These are phyloP conservation scores for Procapra przewalskii DNA, from an alignment of 2,113 vertebrate species.

Conservation along the genomic window DNA sequence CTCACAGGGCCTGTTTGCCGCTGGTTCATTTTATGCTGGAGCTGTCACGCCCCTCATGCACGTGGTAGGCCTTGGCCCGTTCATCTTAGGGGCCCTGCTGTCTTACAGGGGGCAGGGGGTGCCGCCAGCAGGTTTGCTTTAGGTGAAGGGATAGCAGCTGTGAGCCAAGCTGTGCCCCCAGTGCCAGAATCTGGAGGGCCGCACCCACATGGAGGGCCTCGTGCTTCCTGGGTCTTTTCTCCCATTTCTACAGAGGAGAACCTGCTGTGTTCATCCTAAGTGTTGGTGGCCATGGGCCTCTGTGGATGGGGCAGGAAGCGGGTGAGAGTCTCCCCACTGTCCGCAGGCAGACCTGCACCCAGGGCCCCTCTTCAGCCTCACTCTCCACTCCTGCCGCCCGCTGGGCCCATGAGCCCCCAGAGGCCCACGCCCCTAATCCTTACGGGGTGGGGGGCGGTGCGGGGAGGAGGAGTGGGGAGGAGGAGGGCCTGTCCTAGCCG, in stretches of 20 bases:
- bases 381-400: rapidly evolving
- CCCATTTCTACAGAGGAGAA: neutral
- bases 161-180: neutral
- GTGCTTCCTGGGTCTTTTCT: neutral
- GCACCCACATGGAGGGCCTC: rapidly evolving
- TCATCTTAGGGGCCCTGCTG: rapidly evolving
- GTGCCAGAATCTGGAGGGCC: rapidly evolving
- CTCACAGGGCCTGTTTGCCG: neutral
- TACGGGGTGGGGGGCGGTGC: rapidly evolving
- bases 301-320: neutral
- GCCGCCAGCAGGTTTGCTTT: neutral
- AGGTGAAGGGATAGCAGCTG: neutral
- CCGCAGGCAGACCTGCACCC: neutral
- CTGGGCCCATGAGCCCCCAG: neutral
- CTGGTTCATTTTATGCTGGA: rapidly evolving
- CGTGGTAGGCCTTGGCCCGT: rapidly evolving
- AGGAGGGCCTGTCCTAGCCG: neutral
- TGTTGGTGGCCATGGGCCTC: neutral
- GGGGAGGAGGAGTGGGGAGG: too few species aligned
- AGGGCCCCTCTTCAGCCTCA: neutral
- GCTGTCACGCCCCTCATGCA: rapidly evolving
- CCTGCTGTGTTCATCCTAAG: too few species aligned
- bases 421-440: rapidly evolving
- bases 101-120: rapidly evolving
- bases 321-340: neutral